Percentiles rank a stretch among this genome's conserved stretches.
phyloP scores from a whole-genome alignment of 2,797 vertebrate species.

The Enteromius fasciolatus region DNA sequence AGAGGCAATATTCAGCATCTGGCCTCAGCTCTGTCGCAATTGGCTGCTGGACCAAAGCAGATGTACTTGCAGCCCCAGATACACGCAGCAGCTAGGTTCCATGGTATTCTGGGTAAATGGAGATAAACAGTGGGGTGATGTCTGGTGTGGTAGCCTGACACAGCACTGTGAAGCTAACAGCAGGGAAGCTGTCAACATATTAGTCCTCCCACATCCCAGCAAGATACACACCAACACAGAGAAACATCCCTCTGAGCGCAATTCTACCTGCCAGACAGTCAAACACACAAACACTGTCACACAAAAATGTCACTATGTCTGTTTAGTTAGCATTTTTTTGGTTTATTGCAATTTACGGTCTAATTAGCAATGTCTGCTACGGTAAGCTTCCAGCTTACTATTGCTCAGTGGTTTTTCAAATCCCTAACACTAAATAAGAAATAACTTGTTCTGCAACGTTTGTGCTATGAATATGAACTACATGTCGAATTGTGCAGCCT shows the following conservation, averaged over 20 bases:
- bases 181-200: conserved; percentile 71
- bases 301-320: neutral
- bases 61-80: conserved; percentile 66
- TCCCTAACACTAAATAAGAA: neutral
- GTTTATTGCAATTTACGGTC: neutral
- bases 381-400: neutral
- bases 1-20: conserved; percentile 40
- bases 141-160: conserved; percentile 68
- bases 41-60: conserved; percentile 52
- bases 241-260: conserved; percentile 30
- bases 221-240: conserved; percentile 57
- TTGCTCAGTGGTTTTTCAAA: neutral
- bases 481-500: neutral
- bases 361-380: neutral
- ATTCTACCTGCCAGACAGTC: conserved; percentile 24
- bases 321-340: conserved; percentile 2
- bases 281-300: neutral
- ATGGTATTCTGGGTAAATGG: conserved; percentile 65
- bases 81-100: conserved; percentile 64
- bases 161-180: conserved; percentile 66
- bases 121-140: conserved; percentile 67
- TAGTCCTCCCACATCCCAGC: conserved; percentile 65
- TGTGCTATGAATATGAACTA: neutral
- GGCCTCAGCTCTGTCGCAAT: conserved; percentile 53
- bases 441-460: neutral